These are phyloP conservation scores for Sinocyclocheilus anshuiensis DNA, from an alignment of 2,113 vertebrate species.

Conservation along the genomic window DNA sequence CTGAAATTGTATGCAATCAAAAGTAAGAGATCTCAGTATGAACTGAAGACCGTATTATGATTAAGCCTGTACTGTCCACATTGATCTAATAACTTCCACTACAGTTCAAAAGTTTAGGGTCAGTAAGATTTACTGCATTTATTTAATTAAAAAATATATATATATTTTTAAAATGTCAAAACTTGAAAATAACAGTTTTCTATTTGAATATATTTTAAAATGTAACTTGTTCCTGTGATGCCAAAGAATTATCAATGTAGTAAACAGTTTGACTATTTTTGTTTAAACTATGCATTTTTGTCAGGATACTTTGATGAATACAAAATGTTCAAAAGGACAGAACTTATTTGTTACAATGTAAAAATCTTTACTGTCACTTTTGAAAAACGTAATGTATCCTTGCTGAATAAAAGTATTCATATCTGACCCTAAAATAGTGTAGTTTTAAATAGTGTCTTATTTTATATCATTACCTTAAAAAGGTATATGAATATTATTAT, in stretches of 20 bases:
- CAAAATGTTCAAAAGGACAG: not conserved
- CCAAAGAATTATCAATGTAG: no score
- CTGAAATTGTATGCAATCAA: not conserved
- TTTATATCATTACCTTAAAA: not conserved
- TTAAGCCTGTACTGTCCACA: not conserved
- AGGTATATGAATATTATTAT: not conserved
- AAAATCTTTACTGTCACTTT: not conserved
- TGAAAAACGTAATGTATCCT: not conserved
- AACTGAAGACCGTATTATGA: not conserved
- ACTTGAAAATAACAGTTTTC: no score
- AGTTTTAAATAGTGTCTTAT: not conserved
- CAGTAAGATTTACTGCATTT: not conserved
- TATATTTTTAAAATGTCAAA: no score
- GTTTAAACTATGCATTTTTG: no score
- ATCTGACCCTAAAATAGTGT: not conserved
- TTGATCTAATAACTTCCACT: not conserved
- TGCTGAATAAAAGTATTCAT: not conserved
- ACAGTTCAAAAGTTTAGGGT: not conserved
- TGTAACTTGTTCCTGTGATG: no score
- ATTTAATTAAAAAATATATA: no score
- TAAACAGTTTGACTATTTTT: no score
- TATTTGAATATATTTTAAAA: no score
- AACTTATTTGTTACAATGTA: no score
- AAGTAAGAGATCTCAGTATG: not conserved
- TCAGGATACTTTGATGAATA: no score